Base-by-base conservation (phyloP, 2,113 vertebrate genomes). In the Gorsachius goisagi region DNA sequence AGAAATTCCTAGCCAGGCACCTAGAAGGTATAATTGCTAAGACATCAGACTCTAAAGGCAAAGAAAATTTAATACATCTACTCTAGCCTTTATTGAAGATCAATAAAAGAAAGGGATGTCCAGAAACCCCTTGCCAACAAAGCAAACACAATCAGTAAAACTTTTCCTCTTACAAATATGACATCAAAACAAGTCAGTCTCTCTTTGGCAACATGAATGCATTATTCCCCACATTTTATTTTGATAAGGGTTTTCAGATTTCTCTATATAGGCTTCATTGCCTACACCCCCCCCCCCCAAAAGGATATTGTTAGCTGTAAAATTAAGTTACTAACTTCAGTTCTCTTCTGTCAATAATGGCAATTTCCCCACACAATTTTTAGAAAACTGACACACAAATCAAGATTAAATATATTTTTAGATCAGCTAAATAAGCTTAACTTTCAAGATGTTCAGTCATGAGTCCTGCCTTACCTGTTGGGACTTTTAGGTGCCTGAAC, bases 161-260 rank as follows among this genome's bases (percentile, higher is more conserved):
- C 15, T 44, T 11, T 15, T 35, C 49, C 14, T 71, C 30, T 55
- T 66, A 62, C 9, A 49, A 84, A 72, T 6, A 3, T 17, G n/a
- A 72, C 18, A 78, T 67, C 26, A 78, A 78, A 50, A 27, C 5
- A 84, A 78, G 9, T 3, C 3, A 53, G 30, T 71, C 30, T 77
- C 32, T 76, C 59, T 90, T n/a, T 13, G 6, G 24, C 44, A 68
- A 47, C 50, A 53, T 3, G 20, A 88, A 76, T 5, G 5, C 19
- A 67, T 47, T 55, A 32, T 44, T 56, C 33, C 22, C 10, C 19
- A 32, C 7, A 12, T 41, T 85, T 56, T 69, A 30, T 45, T 95
- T 67, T 44, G 15, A 2, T 49, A 37, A 44, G 24, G 4, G 19
- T 69, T 88, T 85, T 83, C n/a, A 0, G 0, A n/a, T 78, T 85